Evolutionary conservation across 2,113 vertebrate genomes (phyloP), one percentile per base, ranked within the genome.

Genomic region (Archilochus colubris): DNA sequence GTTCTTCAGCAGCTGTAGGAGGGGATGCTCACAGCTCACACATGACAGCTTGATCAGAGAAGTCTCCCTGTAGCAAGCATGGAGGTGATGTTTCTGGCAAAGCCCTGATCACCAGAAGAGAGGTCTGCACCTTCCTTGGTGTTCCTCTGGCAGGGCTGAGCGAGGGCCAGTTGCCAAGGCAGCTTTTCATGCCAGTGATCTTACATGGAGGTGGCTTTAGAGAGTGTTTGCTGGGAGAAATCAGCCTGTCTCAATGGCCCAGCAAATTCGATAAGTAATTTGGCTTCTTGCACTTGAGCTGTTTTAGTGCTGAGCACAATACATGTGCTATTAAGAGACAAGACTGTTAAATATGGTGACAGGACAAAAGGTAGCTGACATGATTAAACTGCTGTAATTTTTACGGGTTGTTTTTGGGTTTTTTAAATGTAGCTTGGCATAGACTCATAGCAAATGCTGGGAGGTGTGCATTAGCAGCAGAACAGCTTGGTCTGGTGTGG

Each of bases 11-110:
- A 82, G 38, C 55, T 67, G 33, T 18, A n/a, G 58, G 78, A 76
- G 44, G 55, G 38, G 20, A 6, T 1, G 7, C 40, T 46, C 23
- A 9, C 31, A 27, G 16, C 28, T 83, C 5, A 16, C 0, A 0
- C 0, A 0, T n/a, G 55, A 55, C 59, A 81, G 33, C 21, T 68
- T 68, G 74, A 13, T 28, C 33, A 79, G 44, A 61, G n/a, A 72
- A 54, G 24, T 58, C 16, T 82, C 51, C 50, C 67, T 19, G 0
- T 8, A 77, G 38, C 7, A 43, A 77, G 51, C 48, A 57, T 51
- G 22, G 90, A 19, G 12, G 23, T 38, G 63, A 46, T 9, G 6
- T 8, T 88, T 59, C 58, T 89, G 20, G 9, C 18, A 48, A 36
- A 88, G 30, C 33, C 18, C 36, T 83, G 7, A 0, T 14, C 36